A percentile compares a stretch with the other conserved stretches of the same genome.
These are phyloP conservation scores for Xestia rhomboidea DNA, from an alignment of 2,888 invertebrate species.

Conservation along the genomic window DNA sequence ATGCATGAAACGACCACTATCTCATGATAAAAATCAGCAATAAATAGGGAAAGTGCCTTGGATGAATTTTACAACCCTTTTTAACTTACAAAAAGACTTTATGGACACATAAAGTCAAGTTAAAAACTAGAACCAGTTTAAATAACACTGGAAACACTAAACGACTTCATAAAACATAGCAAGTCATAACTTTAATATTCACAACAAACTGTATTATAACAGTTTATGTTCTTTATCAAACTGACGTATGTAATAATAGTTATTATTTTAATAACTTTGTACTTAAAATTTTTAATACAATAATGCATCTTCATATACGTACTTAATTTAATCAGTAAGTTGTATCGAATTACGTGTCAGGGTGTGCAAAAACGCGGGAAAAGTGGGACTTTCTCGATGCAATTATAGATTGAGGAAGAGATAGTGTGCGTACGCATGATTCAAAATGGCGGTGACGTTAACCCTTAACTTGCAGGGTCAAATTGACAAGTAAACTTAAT, in stretches of 20 bases:
- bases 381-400: conserved; percentile 75
- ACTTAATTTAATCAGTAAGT: conserved; percentile 41
- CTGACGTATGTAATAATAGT: not conserved
- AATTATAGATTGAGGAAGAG: conserved; percentile 76
- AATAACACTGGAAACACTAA: conserved; percentile 22
- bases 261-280: conserved; percentile 32
- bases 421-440: conserved; percentile 71
- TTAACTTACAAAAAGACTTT: conserved; percentile 7
- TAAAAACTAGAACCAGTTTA: conserved; percentile 18
- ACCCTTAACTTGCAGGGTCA: conserved; percentile 56
- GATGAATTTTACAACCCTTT: not conserved
- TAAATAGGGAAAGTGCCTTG: not conserved
- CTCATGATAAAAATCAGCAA: conserved; percentile 3
- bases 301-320: conserved; percentile 26
- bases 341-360: conserved; percentile 57
- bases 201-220: conserved; percentile 32
- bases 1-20: not conserved
- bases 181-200: conserved; percentile 25
- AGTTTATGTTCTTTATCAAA: conserved; percentile 21
- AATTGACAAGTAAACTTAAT: conserved; percentile 44
- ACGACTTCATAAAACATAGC: conserved; percentile 31
- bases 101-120: not conserved
- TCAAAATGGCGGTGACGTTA: conserved; percentile 67
- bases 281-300: conserved; percentile 13
- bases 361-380: conserved; percentile 76